These are phyloP conservation scores for Cololabis saira DNA, from an alignment of 2,113 vertebrate species.

Conservation along the genomic window DNA sequence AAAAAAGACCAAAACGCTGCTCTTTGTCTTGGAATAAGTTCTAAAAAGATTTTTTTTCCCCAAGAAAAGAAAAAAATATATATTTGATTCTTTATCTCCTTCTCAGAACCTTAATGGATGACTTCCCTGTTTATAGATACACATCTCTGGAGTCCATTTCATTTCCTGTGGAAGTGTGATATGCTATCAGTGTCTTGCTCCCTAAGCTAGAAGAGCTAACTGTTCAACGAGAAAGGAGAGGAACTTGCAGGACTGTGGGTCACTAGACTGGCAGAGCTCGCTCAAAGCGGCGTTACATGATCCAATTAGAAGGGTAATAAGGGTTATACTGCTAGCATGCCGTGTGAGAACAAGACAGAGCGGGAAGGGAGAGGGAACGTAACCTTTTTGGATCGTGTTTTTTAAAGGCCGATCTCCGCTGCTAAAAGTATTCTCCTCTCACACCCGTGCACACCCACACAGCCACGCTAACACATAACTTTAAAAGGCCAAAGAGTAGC, in stretches of 20 bases:
- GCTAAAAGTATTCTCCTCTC: slow-evolving; percentile 47
- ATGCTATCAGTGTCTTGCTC: slow-evolving; percentile 46
- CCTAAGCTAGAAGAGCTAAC: slow-evolving; percentile 50
- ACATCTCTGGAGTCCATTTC: slow-evolving; percentile 41
- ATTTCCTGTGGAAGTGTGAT: slow-evolving; percentile 48
- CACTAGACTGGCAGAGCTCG: slow-evolving; percentile 38
- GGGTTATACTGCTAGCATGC: slow-evolving; percentile 53
- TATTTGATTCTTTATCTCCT: slow-evolving; percentile 39
- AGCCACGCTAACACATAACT: slow-evolving; percentile 31
- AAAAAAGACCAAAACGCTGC: slow-evolving; percentile 42
- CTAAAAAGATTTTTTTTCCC: not conserved
- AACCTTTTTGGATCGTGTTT: slow-evolving; percentile 27
- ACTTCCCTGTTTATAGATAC: slow-evolving; percentile 43
- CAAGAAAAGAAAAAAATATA: slow-evolving; percentile 1
- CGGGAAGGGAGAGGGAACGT: slow-evolving; percentile 30
- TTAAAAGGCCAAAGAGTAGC: slow-evolving; percentile 30
- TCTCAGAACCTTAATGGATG: slow-evolving; percentile 16
- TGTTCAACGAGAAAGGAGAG: slow-evolving; percentile 34
- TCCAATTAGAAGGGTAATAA: slow-evolving; percentile 70
- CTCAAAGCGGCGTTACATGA: slow-evolving; percentile 51
- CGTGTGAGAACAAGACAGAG: slow-evolving; percentile 25
- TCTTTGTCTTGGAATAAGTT: slow-evolving; percentile 46
- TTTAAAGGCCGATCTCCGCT: slow-evolving; percentile 19
- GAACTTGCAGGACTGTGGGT: slow-evolving; percentile 58
- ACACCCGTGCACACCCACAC: slow-evolving; percentile 45